Evolutionary conservation across 2,888 invertebrate genomes (phyloP).

Genomic region (Ethmia dodecea): DNA sequence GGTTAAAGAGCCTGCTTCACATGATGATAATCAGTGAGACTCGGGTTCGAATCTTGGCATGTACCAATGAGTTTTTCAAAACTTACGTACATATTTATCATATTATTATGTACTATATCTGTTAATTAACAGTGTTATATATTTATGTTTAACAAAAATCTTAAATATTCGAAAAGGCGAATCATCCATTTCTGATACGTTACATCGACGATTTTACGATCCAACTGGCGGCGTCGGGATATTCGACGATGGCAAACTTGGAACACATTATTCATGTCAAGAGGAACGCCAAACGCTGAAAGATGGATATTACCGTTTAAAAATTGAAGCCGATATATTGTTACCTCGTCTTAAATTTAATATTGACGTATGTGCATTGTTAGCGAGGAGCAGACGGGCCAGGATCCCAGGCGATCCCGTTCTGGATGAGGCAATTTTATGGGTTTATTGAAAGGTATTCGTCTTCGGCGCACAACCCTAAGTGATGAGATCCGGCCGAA

Average conservation of each 20-base stretch:
- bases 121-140: no score
- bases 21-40: no score
- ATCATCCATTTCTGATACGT: constrained; percentile 26
- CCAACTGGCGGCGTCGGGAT: constrained; percentile 48
- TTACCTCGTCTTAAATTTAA: constrained; percentile 56
- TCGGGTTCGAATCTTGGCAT: no score
- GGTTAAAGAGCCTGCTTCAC: no score
- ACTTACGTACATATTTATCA: no score
- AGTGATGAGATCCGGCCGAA: constrained; percentile 68
- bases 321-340: constrained; percentile 59
- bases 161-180: no score
- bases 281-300: constrained; percentile 39
- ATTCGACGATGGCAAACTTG: constrained; percentile 46
- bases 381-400: constrained; percentile 35
- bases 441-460: constrained; percentile 64
- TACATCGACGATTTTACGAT: constrained; percentile 48
- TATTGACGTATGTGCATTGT: constrained; percentile 59
- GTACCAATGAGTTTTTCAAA: no score
- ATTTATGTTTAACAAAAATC: no score
- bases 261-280: constrained; percentile 54
- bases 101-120: no score
- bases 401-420: constrained; percentile 31
- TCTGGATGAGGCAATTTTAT: constrained; percentile 56
- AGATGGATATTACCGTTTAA: constrained; percentile 55
- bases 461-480: constrained; percentile 56